These are phyloP conservation scores for Trypoxylus dichotomus DNA, from an alignment of 1,140 invertebrate genomes.

Conservation along the genomic window DNA sequence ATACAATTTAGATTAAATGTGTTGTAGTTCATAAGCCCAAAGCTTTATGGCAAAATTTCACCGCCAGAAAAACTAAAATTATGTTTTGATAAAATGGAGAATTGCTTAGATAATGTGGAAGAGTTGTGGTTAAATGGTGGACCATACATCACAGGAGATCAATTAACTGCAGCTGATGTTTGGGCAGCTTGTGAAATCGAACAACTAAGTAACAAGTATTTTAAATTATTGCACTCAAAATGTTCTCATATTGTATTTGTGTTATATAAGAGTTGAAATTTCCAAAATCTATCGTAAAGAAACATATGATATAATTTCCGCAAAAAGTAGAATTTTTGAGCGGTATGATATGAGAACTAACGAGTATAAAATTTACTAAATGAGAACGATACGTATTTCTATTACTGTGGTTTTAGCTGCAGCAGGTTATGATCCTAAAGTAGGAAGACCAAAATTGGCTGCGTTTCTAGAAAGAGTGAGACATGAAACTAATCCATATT, in stretches of 20 bases:
- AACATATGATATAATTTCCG: no score
- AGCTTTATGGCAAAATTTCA: constrained; percentile 48
- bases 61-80: constrained; percentile 54
- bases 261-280: no score
- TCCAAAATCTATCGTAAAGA: no score
- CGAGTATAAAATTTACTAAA: background rate
- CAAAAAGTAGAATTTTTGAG: no score
- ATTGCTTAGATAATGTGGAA: constrained; percentile 62
- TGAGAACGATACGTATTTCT: background rate
- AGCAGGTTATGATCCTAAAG: constrained; percentile 63
- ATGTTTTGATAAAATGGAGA: constrained; percentile 58
- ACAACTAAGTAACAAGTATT: constrained; percentile 66
- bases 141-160: constrained; percentile 68
- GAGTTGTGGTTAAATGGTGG: constrained; percentile 64
- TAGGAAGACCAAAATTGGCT: constrained; percentile 61
- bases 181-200: constrained; percentile 83
- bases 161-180: constrained; percentile 75
- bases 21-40: constrained; percentile 57
- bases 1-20: background rate
- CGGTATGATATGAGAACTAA: background rate
- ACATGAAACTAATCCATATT: constrained; percentile 62
- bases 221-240: no score
- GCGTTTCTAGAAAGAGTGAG: constrained; percentile 68
- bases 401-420: constrained; percentile 55
- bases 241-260: no score